Conservation (phyloP, 2,113 vertebrate genomes). For the Oryzias curvinotus region DNA sequence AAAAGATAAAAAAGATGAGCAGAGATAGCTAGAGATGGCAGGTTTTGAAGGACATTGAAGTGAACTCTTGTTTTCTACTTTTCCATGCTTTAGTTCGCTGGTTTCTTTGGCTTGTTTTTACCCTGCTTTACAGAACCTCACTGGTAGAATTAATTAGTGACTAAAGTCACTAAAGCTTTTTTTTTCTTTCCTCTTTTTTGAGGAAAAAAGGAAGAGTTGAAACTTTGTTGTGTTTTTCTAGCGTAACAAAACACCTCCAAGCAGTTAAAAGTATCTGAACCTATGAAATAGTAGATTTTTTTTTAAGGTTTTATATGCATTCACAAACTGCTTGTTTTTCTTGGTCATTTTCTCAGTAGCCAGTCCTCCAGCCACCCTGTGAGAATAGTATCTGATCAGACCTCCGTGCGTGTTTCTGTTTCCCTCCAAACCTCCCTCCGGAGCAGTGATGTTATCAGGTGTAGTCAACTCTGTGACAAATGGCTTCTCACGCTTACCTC, state of each 20-base stretch:
- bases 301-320: too few species aligned
- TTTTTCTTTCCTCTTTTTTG: too few species aligned
- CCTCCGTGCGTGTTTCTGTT: slow-evolving; percentile 33
- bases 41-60: background rate
- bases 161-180: too few species aligned
- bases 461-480: slow-evolving; percentile 50
- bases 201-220: too few species aligned
- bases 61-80: background rate
- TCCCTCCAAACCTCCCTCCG: slow-evolving; percentile 12
- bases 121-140: too few species aligned
- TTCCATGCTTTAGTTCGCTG: background rate
- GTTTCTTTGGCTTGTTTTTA: too few species aligned
- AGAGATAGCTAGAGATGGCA: background rate
- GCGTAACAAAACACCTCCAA: too few species aligned
- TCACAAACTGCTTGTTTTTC: slow-evolving; percentile 10
- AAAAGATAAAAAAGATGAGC: background rate
- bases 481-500: slow-evolving; percentile 63
- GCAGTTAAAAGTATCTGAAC: too few species aligned
- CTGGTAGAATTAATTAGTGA: too few species aligned
- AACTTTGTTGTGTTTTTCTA: too few species aligned
- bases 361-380: slow-evolving; percentile 1
- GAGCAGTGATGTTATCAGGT: slow-evolving; percentile 66
- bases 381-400: slow-evolving; percentile 46
- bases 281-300: too few species aligned
- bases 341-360: slow-evolving; percentile 12